Evolutionary conservation across 2,888 invertebrate species (phyloP).

Genomic region (Apeira syringaria): DNA sequence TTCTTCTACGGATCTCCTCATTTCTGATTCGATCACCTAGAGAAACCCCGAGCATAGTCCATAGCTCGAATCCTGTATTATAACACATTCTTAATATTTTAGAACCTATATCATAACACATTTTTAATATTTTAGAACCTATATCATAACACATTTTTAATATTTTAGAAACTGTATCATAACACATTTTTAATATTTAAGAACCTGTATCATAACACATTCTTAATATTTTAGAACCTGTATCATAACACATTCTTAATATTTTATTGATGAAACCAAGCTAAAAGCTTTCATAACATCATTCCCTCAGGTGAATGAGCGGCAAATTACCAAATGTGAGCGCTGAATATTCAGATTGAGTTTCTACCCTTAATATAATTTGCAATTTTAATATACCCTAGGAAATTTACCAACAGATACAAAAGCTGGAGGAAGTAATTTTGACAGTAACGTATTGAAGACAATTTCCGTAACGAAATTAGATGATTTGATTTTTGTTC

Average conservation of each 20-base stretch:
- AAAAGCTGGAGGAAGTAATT: conserved; percentile 8
- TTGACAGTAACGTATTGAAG: conserved; percentile 19
- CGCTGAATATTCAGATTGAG: conserved; percentile 29
- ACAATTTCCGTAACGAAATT: conserved; percentile 10
- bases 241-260: conserved; percentile 16
- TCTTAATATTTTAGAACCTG: too few species aligned
- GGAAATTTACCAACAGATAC: conserved; percentile 14
- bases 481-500: conserved; percentile 2
- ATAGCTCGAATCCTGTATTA: too few species aligned
- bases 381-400: conserved; percentile 20
- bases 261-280: conserved; percentile 21
- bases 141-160: too few species aligned
- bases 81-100: too few species aligned
- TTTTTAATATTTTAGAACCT: too few species aligned
- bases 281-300: conserved; percentile 41
- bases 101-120: too few species aligned
- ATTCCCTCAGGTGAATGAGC: conserved; percentile 40
- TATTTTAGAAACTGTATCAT: too few species aligned
- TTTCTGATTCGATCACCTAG: too few species aligned
- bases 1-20: too few species aligned
- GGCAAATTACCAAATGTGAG: conserved; percentile 44
- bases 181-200: too few species aligned
- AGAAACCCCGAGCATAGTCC: too few species aligned
- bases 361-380: conserved; percentile 31
- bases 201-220: too few species aligned